phyloP scores from a whole-genome alignment of 1,140 invertebrate genomes.

The Heliconius melpomene region DNA sequence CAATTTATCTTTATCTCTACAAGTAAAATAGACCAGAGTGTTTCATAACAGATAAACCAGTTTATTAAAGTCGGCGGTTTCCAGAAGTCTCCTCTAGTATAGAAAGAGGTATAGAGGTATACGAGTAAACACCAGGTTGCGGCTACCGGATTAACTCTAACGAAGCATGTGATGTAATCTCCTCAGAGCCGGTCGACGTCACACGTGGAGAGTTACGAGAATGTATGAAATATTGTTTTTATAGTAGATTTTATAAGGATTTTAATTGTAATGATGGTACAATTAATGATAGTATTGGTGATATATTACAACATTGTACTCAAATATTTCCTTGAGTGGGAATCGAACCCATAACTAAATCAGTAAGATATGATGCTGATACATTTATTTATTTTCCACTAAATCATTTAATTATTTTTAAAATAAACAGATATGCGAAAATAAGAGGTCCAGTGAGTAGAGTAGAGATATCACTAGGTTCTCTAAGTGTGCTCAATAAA shows the following conservation, averaged over 20 bases:
- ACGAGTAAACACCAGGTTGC: slow-evolving; percentile 9
- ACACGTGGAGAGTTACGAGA: neutral
- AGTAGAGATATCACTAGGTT: no score
- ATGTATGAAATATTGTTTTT: neutral
- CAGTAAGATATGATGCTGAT: no score
- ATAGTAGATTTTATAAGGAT: neutral
- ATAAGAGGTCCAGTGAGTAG: no score
- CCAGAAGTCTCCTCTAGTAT: neutral
- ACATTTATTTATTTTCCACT: no score
- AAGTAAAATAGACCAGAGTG: neutral
- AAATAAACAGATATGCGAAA: no score
- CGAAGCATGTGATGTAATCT: slow-evolving; percentile 44
- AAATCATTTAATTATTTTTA: no score
- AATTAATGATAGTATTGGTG: no score
- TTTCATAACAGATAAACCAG: neutral
- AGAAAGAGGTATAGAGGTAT: neutral
- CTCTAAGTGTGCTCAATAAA: no score
- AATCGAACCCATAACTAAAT: no score
- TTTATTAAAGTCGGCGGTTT: neutral
- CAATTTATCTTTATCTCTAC: neutral
- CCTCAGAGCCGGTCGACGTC: slow-evolving; percentile 3
- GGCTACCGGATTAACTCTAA: slow-evolving; percentile 45
- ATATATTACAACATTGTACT: no score
- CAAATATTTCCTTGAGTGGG: no score
- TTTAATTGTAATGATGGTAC: no score